Conservation (phyloP, 2,888 invertebrate genomes). For the Cephus nigrinus region DNA sequence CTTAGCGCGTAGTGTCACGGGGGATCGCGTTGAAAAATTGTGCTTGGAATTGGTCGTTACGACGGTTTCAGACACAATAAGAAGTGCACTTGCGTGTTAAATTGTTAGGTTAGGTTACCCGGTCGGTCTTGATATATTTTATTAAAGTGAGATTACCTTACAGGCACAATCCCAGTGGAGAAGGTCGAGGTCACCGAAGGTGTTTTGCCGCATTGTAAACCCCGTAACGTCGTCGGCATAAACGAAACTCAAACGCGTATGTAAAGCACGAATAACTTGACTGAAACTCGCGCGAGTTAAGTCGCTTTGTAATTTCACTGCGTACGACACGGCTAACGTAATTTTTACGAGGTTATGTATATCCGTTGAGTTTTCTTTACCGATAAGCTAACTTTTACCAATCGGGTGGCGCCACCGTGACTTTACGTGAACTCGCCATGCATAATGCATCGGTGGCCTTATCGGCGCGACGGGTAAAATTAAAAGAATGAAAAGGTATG, state of each 20-base stretch:
- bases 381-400: background rate
- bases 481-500: background rate
- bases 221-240: conserved; percentile 14
- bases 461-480: background rate
- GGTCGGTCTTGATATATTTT: background rate
- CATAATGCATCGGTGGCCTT: background rate
- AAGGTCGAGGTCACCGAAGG: conserved; percentile 48
- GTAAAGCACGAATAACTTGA: background rate
- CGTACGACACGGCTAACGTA: background rate
- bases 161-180: conserved; percentile 52
- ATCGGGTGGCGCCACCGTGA: background rate
- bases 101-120: background rate
- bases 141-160: conserved; percentile 23
- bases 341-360: background rate
- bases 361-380: background rate
- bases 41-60: background rate
- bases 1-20: background rate
- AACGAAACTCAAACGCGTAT: background rate
- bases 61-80: background rate
- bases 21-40: background rate
- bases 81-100: background rate
- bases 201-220: conserved; percentile 47
- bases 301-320: background rate
- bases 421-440: background rate
- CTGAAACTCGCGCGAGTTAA: conserved; percentile 8